Conservation (phyloP, 1,140 invertebrate species). For the Drosophila ficusphila region DNA sequence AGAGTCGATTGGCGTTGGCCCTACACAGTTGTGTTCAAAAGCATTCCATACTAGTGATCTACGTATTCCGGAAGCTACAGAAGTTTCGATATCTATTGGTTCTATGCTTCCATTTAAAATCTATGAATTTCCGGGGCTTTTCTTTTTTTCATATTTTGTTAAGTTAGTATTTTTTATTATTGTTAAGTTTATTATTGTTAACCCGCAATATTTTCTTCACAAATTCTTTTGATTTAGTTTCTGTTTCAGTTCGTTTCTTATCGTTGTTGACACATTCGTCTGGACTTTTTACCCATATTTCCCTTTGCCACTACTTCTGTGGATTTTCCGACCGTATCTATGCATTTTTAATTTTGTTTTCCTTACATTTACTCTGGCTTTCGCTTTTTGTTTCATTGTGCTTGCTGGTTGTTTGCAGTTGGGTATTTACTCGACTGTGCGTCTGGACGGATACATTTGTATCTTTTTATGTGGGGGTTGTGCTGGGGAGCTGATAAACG, state of each 20-base stretch:
- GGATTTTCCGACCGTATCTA: slow-evolving; percentile 30
- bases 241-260: slow-evolving; percentile 20
- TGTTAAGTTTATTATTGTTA: not conserved
- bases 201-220: slow-evolving; percentile 6
- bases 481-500: slow-evolving; percentile 50
- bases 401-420: slow-evolving; percentile 42
- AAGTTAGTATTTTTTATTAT: not conserved
- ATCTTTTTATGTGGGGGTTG: slow-evolving; percentile 21
- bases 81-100: not conserved
- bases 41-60: slow-evolving; percentile 14
- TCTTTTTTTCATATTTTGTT: too few species aligned
- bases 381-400: slow-evolving; percentile 43
- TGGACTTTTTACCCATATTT: slow-evolving; percentile 21
- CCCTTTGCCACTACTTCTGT: not conserved
- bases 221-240: slow-evolving; percentile 25
- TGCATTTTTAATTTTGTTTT: slow-evolving; percentile 64
- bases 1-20: slow-evolving; percentile 7
- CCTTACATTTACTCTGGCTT: slow-evolving; percentile 46
- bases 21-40: slow-evolving; percentile 7
- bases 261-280: slow-evolving; percentile 54
- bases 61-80: slow-evolving; percentile 9
- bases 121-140: too few species aligned
- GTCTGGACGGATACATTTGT: slow-evolving; percentile 25
- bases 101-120: not conserved
- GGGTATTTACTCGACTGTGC: slow-evolving; percentile 45